These are phyloP conservation scores for Parascotia fuliginaria DNA, from an alignment of 2,888 invertebrate genomes.

Conservation along the genomic window DNA sequence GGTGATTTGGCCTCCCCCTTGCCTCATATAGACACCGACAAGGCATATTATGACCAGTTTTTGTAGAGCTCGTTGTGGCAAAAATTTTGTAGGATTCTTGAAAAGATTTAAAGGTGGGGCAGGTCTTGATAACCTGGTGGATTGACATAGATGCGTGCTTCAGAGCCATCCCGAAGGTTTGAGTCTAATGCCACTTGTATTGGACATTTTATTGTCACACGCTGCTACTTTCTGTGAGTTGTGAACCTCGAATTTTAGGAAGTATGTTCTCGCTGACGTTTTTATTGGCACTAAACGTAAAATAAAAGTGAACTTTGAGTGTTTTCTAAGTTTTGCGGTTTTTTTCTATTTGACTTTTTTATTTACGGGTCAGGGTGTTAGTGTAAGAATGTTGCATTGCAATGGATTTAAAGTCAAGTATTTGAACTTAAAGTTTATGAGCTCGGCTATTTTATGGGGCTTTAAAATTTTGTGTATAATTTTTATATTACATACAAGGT, in stretches of 20 bases:
- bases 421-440: conserved; percentile 1
- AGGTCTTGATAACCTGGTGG: conserved; percentile 52
- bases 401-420: conserved; percentile 1
- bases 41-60: conserved; percentile 51
- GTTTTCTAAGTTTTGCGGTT: conserved; percentile 70
- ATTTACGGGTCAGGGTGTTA: conserved; percentile 48
- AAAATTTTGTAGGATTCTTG: conserved; percentile 2
- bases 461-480: no score
- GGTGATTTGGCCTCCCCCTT: conserved; percentile 72
- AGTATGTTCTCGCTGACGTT: conserved; percentile 75
- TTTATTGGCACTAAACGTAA: conserved; percentile 77
- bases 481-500: no score
- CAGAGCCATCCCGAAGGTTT: conserved; percentile 69
- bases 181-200: conserved; percentile 81
- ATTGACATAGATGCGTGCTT: conserved; percentile 70
- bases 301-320: conserved; percentile 76
- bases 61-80: conserved; percentile 49
- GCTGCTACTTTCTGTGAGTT: conserved; percentile 71
- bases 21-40: conserved; percentile 59
- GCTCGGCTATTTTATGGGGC: background rate
- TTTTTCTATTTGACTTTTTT: conserved; percentile 53
- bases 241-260: conserved; percentile 70
- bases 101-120: conserved; percentile 32
- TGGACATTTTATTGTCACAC: conserved; percentile 81
- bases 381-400: conserved; percentile 34